A percentile compares a stretch with the other conserved stretches of the same genome.
Conservation (phyloP, 2,888 invertebrate genomes). For the Drosophila koepferae region DNA sequence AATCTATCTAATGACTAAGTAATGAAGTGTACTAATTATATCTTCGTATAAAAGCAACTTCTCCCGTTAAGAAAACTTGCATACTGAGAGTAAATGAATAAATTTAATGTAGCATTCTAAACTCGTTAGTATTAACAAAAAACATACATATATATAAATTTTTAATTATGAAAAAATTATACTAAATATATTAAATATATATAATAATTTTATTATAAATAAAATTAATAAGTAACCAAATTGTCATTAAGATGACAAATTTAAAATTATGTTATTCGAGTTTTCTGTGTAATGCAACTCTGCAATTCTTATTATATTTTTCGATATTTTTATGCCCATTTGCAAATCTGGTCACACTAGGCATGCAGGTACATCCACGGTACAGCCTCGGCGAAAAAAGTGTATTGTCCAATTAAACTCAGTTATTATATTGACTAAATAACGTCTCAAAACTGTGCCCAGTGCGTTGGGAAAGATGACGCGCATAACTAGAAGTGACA, state of each 20-base stretch:
- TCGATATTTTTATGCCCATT: not conserved
- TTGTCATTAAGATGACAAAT: not conserved
- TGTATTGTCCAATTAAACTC: constrained; percentile 11
- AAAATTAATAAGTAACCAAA: not conserved
- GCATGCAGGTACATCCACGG: constrained; percentile 62
- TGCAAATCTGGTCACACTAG: constrained; percentile 37
- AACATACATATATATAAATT: too few species aligned
- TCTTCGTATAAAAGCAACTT: not conserved
- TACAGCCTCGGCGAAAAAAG: constrained; percentile 61
- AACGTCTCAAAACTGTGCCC: constrained; percentile 10
- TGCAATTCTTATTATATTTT: not conserved
- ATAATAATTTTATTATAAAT: too few species aligned
- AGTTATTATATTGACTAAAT: constrained; percentile 23
- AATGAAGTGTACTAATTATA: not conserved
- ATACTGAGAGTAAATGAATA: too few species aligned
- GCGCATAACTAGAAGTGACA: constrained; percentile 81
- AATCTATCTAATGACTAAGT: not conserved
- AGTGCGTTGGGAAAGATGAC: constrained; percentile 72
- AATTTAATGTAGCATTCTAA: too few species aligned
- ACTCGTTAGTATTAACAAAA: too few species aligned
- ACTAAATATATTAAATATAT: too few species aligned
- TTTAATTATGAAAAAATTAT: too few species aligned
- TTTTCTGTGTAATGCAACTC: not conserved
- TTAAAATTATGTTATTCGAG: not conserved
- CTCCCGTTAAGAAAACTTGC: too few species aligned